A percentile compares a stretch with the other conserved stretches of the same genome.
phyloP scores from a whole-genome alignment of 2,113 vertebrate genomes.

The Sander lucioperca region DNA sequence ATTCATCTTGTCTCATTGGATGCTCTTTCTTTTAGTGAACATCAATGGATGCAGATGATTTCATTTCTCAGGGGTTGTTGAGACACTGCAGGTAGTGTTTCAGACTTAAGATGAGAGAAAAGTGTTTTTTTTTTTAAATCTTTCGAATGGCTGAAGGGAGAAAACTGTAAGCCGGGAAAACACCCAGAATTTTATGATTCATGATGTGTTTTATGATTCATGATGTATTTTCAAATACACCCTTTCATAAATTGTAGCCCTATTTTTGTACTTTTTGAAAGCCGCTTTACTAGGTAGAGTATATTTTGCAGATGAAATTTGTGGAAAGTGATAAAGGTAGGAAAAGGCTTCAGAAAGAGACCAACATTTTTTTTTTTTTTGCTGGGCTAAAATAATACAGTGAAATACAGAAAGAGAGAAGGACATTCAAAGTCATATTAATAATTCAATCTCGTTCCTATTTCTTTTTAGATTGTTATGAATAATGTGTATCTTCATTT shows the following conservation, averaged over 20 bases:
- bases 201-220: not conserved
- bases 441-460: not conserved
- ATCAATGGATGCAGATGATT: constrained; percentile 4
- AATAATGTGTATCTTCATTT: constrained; percentile 44
- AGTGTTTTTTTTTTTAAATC: constrained; percentile 18
- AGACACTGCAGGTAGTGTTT: not conserved
- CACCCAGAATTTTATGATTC: not conserved
- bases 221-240: not conserved
- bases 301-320: not conserved
- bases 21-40: not conserved
- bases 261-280: not conserved
- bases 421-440: constrained; percentile 9
- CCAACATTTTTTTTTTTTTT: no score
- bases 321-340: not conserved
- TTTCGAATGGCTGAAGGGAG: not conserved
- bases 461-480: not conserved
- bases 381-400: not conserved
- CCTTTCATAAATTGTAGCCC: not conserved
- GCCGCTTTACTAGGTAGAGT: not conserved
- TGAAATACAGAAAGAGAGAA: not conserved
- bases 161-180: constrained; percentile 12
- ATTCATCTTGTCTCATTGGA: constrained; percentile 26
- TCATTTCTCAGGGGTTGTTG: not conserved
- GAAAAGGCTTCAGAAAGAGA: not conserved
- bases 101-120: not conserved